Evolutionary conservation across 2,113 vertebrate species (phyloP).

Genomic region (Peromyscus californicus): DNA sequence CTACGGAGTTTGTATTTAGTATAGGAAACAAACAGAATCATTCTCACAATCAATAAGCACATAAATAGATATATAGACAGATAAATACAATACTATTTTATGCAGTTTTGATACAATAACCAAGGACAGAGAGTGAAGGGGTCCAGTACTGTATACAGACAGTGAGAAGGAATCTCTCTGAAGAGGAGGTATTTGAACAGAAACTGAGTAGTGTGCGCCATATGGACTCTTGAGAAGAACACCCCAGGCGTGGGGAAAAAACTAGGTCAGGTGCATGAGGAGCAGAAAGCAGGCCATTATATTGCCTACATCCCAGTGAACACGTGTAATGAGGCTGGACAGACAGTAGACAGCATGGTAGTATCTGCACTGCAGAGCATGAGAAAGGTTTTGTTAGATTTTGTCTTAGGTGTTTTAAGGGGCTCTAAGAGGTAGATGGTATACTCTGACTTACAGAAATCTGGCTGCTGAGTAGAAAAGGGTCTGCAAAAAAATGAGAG

Average conservation of each 20-base stretch:
- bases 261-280: neutral
- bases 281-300: neutral
- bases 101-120: neutral
- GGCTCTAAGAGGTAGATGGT: neutral
- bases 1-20: neutral
- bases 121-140: neutral
- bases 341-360: too few species aligned
- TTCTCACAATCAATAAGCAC: neutral
- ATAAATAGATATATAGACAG: neutral
- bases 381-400: neutral
- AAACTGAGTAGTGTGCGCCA: neutral
- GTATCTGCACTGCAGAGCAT: neutral
- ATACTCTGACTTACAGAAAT: neutral
- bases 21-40: conserved; percentile 2
- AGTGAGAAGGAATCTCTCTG: neutral
- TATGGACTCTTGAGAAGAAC: neutral
- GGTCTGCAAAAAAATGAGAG: neutral
- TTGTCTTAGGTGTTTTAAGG: neutral
- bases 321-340: too few species aligned
- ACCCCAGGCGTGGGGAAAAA: neutral
- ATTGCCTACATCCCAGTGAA: neutral
- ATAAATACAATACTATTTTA: conserved; percentile 1
- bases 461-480: neutral
- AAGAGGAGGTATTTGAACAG: neutral
- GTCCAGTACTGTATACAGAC: neutral